phyloP scores from a whole-genome alignment of 1,140 invertebrate species.

The Pseudomyrmex sp. region DNA sequence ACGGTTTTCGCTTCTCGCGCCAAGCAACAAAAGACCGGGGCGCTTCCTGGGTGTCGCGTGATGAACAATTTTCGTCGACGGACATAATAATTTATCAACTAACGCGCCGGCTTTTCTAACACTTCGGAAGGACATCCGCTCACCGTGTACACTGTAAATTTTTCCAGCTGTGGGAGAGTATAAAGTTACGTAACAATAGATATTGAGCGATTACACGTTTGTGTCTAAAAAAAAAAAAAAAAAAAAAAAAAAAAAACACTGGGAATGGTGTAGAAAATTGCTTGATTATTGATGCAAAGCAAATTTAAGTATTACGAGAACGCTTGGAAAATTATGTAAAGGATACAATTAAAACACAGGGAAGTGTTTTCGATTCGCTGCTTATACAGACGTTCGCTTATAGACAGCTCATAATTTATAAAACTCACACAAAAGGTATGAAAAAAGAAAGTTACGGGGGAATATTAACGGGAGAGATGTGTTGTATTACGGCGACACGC shows the following conservation, averaged over 20 bases:
- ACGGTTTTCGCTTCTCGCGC: conserved; percentile 32
- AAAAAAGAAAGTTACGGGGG: background rate
- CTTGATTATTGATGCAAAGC: no score
- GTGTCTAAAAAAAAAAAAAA: no score
- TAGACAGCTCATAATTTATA: conserved; percentile 11
- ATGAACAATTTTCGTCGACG: conserved; percentile 45
- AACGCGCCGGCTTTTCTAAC: conserved; percentile 6
- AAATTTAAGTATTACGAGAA: no score
- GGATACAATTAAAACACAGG: background rate
- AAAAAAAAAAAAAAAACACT: no score
- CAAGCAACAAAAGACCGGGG: conserved; percentile 29
- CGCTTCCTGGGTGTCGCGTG: conserved; percentile 41
- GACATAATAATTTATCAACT: conserved; percentile 29
- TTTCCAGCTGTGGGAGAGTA: background rate
- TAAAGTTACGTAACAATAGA: conserved; percentile 23
- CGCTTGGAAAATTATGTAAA: no score
- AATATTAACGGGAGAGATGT: background rate
- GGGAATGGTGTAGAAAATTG: no score
- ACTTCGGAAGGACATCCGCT: conserved; percentile 28
- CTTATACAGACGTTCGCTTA: background rate
- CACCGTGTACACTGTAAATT: background rate
- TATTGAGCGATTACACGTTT: background rate
- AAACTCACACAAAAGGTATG: background rate
- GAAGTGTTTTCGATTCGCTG: conserved; percentile 1
- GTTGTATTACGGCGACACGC: background rate